Evolutionary conservation across 2,888 invertebrate species (phyloP), one percentile per base, ranked within the genome.

Genomic region (Tiliacea citrago): DNA sequence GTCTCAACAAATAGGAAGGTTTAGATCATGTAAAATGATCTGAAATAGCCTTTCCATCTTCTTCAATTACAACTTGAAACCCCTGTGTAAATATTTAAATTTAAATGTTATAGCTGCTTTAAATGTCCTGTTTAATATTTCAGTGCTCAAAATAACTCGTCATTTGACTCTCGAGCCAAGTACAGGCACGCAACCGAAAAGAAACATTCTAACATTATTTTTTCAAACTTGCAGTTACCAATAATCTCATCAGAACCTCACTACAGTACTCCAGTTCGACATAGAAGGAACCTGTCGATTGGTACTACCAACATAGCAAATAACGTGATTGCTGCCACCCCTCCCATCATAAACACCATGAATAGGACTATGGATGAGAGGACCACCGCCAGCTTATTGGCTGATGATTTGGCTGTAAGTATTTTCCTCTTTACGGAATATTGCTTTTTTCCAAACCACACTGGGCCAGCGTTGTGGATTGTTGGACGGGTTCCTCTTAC

Each of bases 341-440:
- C 93, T 68, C 87, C 92, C 12, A 80, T 78, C 0, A 83, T 94
- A n/a, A 95, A 88, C 90, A 95, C 93, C 83, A 97, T 96, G 96
- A 96, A 97, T 74, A 95, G 97, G 66, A 97, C 97, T 24, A 97
- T 97, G 92, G 97, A 97, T 80, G 97, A 97, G 86, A 92, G 97
- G 86, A 97, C 97, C 58, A 94, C 97, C 2, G 96, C 96, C 62
- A 97, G 96, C 70, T 91, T 97, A 65, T 92, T 97, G 73, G 97
- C 97, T 74, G 97, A 97, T 85, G 97, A 97, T 90, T 94, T 97
- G 77, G 96, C 97, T 79, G 97, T 97, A 87, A 94, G 94, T 79
- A 67, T 47, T 12, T n/a, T n/a, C 0, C 21, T n/a, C 0, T 29
- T 24, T 47, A 29, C 18, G 12, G 12, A 47, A 24, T 45, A 24